phyloP scores from a whole-genome alignment of 1,140 invertebrate genomes.

The Drosophila seguyi region DNA sequence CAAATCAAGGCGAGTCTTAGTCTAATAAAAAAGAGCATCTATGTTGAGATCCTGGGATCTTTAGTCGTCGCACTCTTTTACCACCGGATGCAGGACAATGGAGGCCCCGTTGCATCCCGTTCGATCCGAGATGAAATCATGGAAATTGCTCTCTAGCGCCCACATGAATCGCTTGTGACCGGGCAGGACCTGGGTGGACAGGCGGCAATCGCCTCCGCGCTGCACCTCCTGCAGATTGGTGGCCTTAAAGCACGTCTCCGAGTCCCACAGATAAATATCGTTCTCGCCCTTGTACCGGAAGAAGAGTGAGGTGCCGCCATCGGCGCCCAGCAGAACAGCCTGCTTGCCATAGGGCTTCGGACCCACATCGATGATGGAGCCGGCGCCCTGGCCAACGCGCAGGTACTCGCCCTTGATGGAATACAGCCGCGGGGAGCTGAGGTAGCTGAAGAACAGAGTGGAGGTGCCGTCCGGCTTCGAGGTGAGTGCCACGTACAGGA shows the following conservation, averaged over 20 bases:
- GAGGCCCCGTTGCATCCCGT: constrained; percentile 87
- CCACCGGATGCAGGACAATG: constrained; percentile 86
- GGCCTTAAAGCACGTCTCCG: constrained; percentile 86
- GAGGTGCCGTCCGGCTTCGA: constrained; percentile 85
- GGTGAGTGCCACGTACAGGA: constrained; percentile 87
- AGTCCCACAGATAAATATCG: constrained; percentile 88
- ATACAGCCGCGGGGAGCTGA: constrained; percentile 87
- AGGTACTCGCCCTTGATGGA: constrained; percentile 86
- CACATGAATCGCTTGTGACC: constrained; percentile 87
- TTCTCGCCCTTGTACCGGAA: constrained; percentile 87
- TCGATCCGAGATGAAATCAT: constrained; percentile 87
- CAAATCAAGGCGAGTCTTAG: constrained; percentile 17
- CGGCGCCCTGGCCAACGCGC: constrained; percentile 85
- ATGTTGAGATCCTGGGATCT: too few relatives aligned
- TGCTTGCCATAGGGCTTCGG: constrained; percentile 86
- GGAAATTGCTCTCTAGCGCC: constrained; percentile 89
- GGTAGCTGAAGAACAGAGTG: constrained; percentile 87
- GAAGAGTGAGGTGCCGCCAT: constrained; percentile 87
- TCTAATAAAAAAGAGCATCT: constrained; percentile 35
- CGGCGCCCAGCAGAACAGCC: constrained; percentile 88
- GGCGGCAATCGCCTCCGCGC: constrained; percentile 87
- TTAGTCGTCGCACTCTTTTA: constrained; percentile 83
- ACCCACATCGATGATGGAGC: constrained; percentile 87
- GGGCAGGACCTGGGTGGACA: constrained; percentile 87
- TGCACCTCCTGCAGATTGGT: constrained; percentile 87